Evolutionary conservation across 2,888 invertebrate species (phyloP).

Genomic region (Psylliodes chrysocephalus): DNA sequence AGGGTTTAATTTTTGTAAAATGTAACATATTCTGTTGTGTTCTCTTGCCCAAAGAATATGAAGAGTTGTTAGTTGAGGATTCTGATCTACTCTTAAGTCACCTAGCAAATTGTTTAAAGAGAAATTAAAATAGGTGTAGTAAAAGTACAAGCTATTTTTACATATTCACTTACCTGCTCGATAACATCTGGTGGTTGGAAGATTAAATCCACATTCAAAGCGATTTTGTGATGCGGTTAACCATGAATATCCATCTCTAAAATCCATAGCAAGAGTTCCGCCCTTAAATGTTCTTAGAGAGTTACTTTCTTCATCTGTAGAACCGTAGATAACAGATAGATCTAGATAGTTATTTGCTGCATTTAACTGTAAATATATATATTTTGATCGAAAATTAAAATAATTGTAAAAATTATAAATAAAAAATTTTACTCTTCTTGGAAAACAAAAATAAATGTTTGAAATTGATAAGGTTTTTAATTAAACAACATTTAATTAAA

Average conservation of each 20-base stretch:
- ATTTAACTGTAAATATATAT: constrained; percentile 48
- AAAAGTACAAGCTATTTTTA: background rate
- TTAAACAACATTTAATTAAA: no score
- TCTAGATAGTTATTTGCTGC: constrained; percentile 61
- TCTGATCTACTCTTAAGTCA: constrained; percentile 61
- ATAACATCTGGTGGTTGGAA: constrained; percentile 33
- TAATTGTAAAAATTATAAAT: no score
- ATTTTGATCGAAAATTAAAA: no score
- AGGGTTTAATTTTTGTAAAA: constrained; percentile 62
- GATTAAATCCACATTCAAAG: constrained; percentile 8
- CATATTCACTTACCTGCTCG: constrained; percentile 24
- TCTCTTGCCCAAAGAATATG: constrained; percentile 63
- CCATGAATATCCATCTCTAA: constrained; percentile 54
- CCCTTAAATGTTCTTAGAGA: constrained; percentile 51
- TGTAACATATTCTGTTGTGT: constrained; percentile 63
- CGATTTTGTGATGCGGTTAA: constrained; percentile 52
- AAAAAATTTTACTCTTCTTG: no score
- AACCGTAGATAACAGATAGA: constrained; percentile 63
- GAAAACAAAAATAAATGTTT: no score
- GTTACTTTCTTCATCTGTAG: constrained; percentile 53
- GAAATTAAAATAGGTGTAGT: background rate
- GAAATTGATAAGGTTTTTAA: no score
- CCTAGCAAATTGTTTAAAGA: constrained; percentile 48
- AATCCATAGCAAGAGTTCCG: constrained; percentile 54
- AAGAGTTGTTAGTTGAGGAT: constrained; percentile 61